Evolutionary conservation across 2,797 vertebrate genomes (phyloP).

Genomic region (Channa striata): DNA sequence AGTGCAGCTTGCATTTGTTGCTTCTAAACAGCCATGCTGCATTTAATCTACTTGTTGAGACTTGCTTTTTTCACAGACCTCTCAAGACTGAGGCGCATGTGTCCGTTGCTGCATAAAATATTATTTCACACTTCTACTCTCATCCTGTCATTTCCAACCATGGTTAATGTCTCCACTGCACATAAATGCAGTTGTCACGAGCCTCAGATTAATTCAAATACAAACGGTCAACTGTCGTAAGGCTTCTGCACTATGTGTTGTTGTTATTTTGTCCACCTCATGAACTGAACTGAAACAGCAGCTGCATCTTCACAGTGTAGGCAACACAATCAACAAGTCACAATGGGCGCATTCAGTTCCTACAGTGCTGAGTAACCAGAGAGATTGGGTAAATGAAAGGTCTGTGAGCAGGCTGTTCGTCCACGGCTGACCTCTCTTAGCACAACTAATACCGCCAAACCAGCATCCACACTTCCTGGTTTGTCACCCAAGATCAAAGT

Average conservation of each 20-base stretch:
- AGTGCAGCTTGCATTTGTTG: not conserved
- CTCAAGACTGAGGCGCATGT: not conserved
- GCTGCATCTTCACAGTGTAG: conserved; percentile 24
- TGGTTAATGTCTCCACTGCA: not conserved
- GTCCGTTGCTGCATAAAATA: not conserved
- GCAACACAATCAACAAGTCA: conserved; percentile 30
- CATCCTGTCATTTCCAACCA: not conserved
- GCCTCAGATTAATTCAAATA: not conserved
- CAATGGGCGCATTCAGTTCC: conserved; percentile 29
- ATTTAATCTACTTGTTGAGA: not conserved
- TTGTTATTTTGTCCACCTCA: not conserved
- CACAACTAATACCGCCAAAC: not conserved
- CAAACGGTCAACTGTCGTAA: not conserved
- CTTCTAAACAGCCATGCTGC: not conserved
- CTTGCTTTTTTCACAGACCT: not conserved
- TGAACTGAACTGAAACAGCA: conserved; percentile 5
- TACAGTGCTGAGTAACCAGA: conserved; percentile 19
- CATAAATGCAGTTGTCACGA: not conserved
- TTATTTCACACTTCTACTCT: not conserved
- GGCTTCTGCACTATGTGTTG: not conserved
- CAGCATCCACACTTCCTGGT: conserved; percentile 7
- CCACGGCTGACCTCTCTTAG: not conserved
- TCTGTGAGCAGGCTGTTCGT: conserved; percentile 12
- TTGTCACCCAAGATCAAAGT: not conserved
- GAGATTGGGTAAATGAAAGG: conserved; percentile 5